phyloP scores from a whole-genome alignment of 2,113 vertebrate genomes.

The Agapornis roseicollis region DNA sequence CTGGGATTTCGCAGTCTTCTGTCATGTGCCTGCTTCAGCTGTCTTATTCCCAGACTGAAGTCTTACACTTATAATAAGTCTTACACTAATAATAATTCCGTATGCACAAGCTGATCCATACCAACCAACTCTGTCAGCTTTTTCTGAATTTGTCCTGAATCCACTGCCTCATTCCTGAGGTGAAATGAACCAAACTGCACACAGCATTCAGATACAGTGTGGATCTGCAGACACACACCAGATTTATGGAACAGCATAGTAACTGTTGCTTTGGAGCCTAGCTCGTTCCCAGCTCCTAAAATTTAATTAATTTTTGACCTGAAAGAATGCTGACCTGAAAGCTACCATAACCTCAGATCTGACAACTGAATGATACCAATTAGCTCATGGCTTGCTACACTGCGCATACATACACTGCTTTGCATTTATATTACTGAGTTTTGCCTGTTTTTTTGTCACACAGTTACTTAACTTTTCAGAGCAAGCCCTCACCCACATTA shows the following conservation, averaged over 20 bases:
- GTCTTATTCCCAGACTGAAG: neutral
- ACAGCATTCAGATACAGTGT: neutral
- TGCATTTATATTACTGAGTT: neutral
- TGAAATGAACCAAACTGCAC: neutral
- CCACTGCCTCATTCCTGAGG: neutral
- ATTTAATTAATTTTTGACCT: neutral
- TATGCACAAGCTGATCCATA: neutral
- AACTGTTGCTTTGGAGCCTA: neutral
- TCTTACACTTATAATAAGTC: neutral
- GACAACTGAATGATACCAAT: neutral
- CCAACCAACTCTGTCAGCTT: neutral
- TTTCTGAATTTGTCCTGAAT: neutral
- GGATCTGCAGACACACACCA: accelerated
- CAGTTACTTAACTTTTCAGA: neutral
- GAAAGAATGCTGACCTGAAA: neutral
- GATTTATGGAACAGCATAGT: neutral
- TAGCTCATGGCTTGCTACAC: neutral
- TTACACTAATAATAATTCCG: neutral
- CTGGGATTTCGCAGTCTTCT: neutral
- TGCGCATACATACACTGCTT: neutral
- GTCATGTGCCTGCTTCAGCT: neutral
- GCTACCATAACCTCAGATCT: neutral
- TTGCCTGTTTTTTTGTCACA: neutral
- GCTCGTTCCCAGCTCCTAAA: neutral
- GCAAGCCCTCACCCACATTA: neutral